Evolutionary conservation across 2,888 invertebrate species (phyloP).

Genomic region (Xylota segnis): DNA sequence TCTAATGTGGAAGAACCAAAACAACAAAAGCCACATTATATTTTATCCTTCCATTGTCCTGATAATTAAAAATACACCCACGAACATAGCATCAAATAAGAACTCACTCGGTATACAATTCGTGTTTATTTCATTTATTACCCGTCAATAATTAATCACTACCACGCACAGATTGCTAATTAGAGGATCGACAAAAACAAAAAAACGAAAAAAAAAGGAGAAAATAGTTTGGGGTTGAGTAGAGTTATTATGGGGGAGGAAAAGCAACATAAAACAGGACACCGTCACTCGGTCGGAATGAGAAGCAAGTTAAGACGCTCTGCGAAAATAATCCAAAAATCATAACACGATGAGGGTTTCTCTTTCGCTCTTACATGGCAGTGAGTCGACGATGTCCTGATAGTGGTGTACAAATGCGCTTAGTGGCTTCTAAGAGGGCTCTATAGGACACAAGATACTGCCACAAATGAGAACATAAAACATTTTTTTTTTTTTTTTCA

Average conservation of each 20-base stretch:
- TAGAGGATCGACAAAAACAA: constrained; percentile 35
- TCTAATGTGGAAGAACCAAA: constrained; percentile 3
- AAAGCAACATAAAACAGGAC: constrained; percentile 22
- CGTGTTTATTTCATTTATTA: constrained; percentile 64
- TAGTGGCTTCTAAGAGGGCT: constrained; percentile 21
- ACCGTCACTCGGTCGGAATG: constrained; percentile 1
- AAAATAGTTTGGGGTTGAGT: neutral
- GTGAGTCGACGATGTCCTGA: constrained; percentile 19
- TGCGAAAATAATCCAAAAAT: constrained; percentile 40
- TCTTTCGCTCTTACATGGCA: neutral
- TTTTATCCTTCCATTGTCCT: constrained; percentile 15
- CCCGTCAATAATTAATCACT: constrained; percentile 72
- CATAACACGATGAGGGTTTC: constrained; percentile 15
- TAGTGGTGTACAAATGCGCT: constrained; percentile 32
- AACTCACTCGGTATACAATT: constrained; percentile 15
- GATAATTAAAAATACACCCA: constrained; percentile 20
- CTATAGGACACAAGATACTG: constrained; percentile 19
- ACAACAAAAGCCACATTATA: neutral
- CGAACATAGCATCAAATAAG: constrained; percentile 18
- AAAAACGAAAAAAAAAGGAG: neutral
- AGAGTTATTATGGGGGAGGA: constrained; percentile 7
- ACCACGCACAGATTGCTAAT: constrained; percentile 68
- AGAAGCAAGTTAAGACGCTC: constrained; percentile 31
- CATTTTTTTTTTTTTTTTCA: constrained; percentile 24
- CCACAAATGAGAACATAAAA: constrained; percentile 63